Evolutionary conservation across 2,113 vertebrate genomes (phyloP).

Genomic region (Dryoscopus gambensis): DNA sequence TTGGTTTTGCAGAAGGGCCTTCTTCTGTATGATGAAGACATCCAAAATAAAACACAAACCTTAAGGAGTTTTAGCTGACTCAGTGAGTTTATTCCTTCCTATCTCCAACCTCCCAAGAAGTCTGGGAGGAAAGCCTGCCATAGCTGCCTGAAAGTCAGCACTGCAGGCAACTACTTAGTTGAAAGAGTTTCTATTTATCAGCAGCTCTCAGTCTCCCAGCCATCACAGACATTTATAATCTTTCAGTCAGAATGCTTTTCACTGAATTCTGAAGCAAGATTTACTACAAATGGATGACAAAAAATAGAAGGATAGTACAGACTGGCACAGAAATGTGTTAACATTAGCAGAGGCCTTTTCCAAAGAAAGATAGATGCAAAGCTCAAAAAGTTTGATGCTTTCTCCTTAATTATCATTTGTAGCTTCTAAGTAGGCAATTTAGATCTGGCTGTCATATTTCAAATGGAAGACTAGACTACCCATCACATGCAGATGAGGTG

Average conservation of each 20-base stretch:
- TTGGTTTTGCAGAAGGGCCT: neutral
- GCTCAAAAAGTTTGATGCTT: neutral
- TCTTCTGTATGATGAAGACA: neutral
- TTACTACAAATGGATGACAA: neutral
- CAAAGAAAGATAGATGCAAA: neutral
- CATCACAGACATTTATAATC: neutral
- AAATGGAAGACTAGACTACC: neutral
- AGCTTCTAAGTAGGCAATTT: slow-evolving; percentile 41
- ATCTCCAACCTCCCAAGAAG: neutral
- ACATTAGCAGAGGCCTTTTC: neutral
- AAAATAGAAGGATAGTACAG: neutral
- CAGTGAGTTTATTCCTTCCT: neutral
- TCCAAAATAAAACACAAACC: neutral
- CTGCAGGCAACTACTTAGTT: neutral
- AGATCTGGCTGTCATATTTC: slow-evolving; percentile 2
- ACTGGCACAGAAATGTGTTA: neutral
- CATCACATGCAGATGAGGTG: neutral
- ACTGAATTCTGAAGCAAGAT: neutral
- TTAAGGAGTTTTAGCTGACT: neutral
- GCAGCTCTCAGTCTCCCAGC: neutral
- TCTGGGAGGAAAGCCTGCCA: neutral
- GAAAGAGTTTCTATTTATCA: neutral
- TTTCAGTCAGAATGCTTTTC: neutral
- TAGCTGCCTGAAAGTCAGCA: neutral
- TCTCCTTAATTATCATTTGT: slow-evolving; percentile 9